phyloP scores from a whole-genome alignment of 2,113 vertebrate genomes.

The Aythya baeri region DNA sequence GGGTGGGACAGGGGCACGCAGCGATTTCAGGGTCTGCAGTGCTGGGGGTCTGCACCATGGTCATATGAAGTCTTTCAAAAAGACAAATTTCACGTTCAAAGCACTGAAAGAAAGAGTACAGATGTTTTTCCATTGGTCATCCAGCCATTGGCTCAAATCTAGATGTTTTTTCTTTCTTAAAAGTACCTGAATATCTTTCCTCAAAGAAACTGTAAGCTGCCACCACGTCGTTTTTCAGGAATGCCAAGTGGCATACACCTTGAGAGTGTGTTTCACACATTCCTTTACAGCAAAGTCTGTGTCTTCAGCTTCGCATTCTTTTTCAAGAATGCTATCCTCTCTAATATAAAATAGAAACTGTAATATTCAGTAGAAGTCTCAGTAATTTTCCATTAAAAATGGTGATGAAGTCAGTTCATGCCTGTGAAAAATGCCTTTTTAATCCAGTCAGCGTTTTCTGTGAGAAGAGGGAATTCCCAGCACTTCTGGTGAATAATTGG shows the following conservation, averaged over 20 bases:
- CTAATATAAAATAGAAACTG: neutral
- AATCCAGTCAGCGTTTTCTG: conserved; percentile 17
- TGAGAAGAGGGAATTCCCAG: conserved; percentile 13
- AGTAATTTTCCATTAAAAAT: conserved; percentile 42
- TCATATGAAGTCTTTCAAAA: neutral
- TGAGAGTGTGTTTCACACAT: neutral
- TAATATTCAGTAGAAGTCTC: neutral
- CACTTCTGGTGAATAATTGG: conserved; percentile 27
- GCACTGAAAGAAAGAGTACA: neutral
- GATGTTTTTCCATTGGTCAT: neutral
- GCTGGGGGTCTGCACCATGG: neutral
- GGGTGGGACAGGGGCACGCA: neutral
- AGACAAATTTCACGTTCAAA: neutral
- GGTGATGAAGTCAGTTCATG: conserved; percentile 23
- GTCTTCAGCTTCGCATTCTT: neutral
- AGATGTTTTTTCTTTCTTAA: neutral
- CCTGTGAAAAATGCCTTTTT: conserved; percentile 22
- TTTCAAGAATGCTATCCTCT: neutral
- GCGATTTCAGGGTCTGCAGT: neutral
- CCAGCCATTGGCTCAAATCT: neutral
- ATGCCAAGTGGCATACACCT: neutral
- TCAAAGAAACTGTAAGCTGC: neutral
- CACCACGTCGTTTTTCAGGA: neutral
- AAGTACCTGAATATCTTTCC: neutral
- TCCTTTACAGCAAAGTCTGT: neutral